phyloP scores from a whole-genome alignment of 2,888 invertebrate genomes.

The Thumatha senex region DNA sequence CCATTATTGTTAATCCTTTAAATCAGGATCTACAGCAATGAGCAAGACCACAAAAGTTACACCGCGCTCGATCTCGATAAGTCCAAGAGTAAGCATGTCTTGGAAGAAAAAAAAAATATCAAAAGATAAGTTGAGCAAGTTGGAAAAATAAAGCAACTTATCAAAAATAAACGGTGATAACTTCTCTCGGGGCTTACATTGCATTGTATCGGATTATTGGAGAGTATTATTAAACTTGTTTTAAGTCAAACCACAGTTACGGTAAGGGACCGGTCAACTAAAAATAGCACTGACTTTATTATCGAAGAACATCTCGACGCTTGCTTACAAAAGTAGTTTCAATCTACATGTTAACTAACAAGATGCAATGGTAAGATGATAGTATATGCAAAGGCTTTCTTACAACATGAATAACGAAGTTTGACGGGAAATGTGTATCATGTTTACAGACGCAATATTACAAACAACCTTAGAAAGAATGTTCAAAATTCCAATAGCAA shows the following conservation, averaged over 20 bases:
- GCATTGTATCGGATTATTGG: too few relatives aligned
- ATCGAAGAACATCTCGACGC: constrained; percentile 26
- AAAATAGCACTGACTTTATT: constrained; percentile 42
- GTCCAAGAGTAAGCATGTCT: too few relatives aligned
- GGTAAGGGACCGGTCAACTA: constrained; percentile 45
- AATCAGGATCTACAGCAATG: too few relatives aligned
- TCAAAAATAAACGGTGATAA: too few relatives aligned
- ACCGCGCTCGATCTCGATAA: too few relatives aligned
- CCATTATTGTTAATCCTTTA: too few relatives aligned
- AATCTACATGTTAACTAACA: constrained; percentile 16
- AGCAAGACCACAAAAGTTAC: too few relatives aligned
- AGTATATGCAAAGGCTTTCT: constrained; percentile 2
- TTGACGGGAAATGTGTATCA: not conserved
- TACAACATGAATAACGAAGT: not conserved
- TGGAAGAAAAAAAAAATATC: too few relatives aligned
- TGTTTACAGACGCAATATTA: not conserved
- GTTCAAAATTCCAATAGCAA: not conserved
- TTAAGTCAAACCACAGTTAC: constrained; percentile 29
- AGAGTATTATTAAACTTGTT: too few relatives aligned
- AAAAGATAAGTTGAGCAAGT: too few relatives aligned
- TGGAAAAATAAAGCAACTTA: too few relatives aligned
- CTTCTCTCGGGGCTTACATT: too few relatives aligned
- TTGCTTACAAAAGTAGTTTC: constrained; percentile 13
- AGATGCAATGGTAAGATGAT: constrained; percentile 3
- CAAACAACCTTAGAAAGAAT: not conserved